phyloP scores from a whole-genome alignment of 1,140 invertebrate species.

The Diorhabda elongata region DNA sequence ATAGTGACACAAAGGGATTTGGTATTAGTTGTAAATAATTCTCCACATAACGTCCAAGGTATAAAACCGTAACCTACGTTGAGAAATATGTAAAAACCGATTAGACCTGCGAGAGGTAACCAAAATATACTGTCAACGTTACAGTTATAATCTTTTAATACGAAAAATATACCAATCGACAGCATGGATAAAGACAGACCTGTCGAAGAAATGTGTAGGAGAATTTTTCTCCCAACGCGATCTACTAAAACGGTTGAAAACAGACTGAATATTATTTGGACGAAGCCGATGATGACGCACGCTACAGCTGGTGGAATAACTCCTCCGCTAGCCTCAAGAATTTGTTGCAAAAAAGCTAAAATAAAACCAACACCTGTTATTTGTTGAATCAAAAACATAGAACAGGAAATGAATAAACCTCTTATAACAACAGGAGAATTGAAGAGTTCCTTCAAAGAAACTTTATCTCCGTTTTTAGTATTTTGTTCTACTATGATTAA shows the following conservation, averaged over 20 bases:
- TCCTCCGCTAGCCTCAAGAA: conserved; percentile 61
- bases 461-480: conserved; percentile 30
- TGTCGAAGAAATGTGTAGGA: conserved; percentile 24
- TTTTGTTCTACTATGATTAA: conserved; percentile 50
- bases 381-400: conserved; percentile 69
- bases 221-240: conserved; percentile 44
- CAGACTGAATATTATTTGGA: conserved; percentile 22
- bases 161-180: conserved; percentile 26
- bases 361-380: conserved; percentile 77
- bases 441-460: conserved; percentile 52
- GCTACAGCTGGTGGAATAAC: conserved; percentile 45
- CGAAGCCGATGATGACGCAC: conserved; percentile 23
- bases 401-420: conserved; percentile 63
- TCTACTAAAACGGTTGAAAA: conserved; percentile 24
- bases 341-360: conserved; percentile 71
- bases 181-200: conserved; percentile 21
- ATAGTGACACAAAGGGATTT: conserved; percentile 69
- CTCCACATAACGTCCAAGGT: conserved; percentile 78
- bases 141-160: conserved; percentile 15
- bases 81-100: conserved; percentile 34
- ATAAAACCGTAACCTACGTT: conserved; percentile 68
- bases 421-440: conserved; percentile 53
- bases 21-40: conserved; percentile 72
- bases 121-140: conserved; percentile 29
- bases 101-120: conserved; percentile 34